Base-by-base conservation (phyloP, 2,888 invertebrate species). In the Hirudinaria manillensis region DNA sequence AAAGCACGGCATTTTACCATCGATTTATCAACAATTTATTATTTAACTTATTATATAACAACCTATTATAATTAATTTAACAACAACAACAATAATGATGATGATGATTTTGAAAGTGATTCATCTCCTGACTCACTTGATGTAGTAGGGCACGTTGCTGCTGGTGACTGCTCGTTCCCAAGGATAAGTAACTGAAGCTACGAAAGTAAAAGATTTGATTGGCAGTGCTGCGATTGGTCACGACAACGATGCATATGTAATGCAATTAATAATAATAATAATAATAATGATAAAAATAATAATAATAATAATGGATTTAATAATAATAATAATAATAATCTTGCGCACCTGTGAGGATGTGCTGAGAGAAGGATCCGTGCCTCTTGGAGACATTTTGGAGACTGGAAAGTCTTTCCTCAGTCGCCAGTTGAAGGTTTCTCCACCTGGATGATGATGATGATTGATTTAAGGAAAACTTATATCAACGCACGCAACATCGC, bases 71-170 rank as follows among this genome's bases (percentile, higher is more conserved):
- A 45, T 45, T 16, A 7, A 45, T 7, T 3, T 10, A 45, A 16
- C 45, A 10, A 36, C 36, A 36, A 36, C 36, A 6, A 36, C 36
- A 36, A 45, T n/a, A n/a, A n/a, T n/a, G n/a, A n/a, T n/a, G n/a
- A n/a, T n/a, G n/a, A n/a, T n/a, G n/a, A n/a, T n/a, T n/a, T n/a
- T n/a, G n/a, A n/a, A n/a, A n/a, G 13, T 45, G 3, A 45, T 16
- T 68, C 68, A 29, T 53, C 6, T 61, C 78, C 76, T 45, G n/a
- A n/a, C n/a, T n/a, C n/a, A 95, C 95, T 99, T 98, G 87, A 99
- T 96, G 87, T 97, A 99, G 88, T 99, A 99, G 88, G 99, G 99
- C 89, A 99, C 95, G 89, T 97, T 94, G 86, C 93, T 94, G 77
- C 93, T 92, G 78, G 96, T 94, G 81, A 95, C 92, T 78, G 96